Evolutionary conservation across 2,888 invertebrate genomes (phyloP).

Genomic region (Drosophila mulleri): DNA sequence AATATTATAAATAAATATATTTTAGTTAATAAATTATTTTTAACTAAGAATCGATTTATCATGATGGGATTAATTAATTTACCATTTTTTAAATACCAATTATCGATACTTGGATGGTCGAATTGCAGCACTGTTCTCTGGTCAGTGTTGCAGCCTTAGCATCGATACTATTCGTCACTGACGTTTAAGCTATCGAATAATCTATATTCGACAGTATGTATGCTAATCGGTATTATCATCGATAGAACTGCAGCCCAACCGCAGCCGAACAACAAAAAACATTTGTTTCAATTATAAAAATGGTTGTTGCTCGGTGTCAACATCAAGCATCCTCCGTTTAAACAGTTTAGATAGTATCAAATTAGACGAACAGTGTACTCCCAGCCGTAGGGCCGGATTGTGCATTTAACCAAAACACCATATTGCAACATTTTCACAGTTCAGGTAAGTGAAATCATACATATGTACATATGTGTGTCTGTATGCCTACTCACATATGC

Average conservation of each 20-base stretch:
- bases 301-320: constrained; percentile 46
- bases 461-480: constrained; percentile 30
- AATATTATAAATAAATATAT: too few species aligned
- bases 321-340: constrained; percentile 38
- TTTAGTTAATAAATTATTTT: not conserved
- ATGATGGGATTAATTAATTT: not conserved
- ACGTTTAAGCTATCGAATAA: constrained; percentile 22
- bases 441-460: constrained; percentile 64
- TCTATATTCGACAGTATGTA: constrained; percentile 17
- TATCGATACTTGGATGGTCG: constrained; percentile 15
- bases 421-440: constrained; percentile 71
- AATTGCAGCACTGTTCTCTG: too few species aligned
- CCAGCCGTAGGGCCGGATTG: constrained; percentile 38
- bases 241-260: constrained; percentile 57
- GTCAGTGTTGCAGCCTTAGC: constrained; percentile 44
- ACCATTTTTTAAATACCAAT: not conserved
- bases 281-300: constrained; percentile 65
- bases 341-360: constrained; percentile 39
- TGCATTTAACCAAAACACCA: constrained; percentile 47
- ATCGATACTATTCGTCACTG: constrained; percentile 32
- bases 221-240: constrained; percentile 35
- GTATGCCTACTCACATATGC: constrained; percentile 13
- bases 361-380: constrained; percentile 24
- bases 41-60: not conserved
- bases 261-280: constrained; percentile 73